A percentile compares a stretch with the other conserved stretches of the same genome.
Conservation (phyloP, 2,888 invertebrate species). For the Therioaphis trifolii region DNA sequence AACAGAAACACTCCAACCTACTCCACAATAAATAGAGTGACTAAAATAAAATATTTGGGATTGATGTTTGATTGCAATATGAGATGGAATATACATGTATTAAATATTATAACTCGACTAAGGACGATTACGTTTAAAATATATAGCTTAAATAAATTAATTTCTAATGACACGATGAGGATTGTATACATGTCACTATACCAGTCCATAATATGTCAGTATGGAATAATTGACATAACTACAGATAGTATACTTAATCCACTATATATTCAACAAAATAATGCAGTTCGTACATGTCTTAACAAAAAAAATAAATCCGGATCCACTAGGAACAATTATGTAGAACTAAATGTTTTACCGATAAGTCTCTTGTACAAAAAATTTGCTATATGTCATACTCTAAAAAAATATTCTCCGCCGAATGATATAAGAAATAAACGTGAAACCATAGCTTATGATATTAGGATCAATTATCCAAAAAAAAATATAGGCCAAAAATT, state of each 20-base stretch:
- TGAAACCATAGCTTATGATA: not conserved
- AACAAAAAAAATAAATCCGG: conserved; percentile 5
- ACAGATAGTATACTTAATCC: not conserved
- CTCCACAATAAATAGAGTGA: not conserved
- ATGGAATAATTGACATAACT: not conserved
- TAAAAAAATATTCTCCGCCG: not conserved
- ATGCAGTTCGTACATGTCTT: not conserved
- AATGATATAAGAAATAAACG: not conserved
- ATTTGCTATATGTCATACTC: not conserved
- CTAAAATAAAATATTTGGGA: conserved; percentile 4
- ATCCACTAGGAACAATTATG: not conserved
- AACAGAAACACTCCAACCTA: not conserved
- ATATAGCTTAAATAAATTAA: not conserved
- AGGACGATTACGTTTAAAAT: too few relatives aligned
- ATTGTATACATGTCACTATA: conserved; percentile 1
- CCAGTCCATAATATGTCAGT: not conserved
- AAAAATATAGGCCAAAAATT: conserved; percentile 28
- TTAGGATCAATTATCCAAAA: not conserved
- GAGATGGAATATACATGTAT: conserved; percentile 1
- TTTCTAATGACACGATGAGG: not conserved
- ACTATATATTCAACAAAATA: not conserved
- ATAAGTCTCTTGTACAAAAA: not conserved
- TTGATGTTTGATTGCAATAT: not conserved
- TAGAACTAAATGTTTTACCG: not conserved
- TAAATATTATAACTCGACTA: not conserved